Base-by-base conservation (phyloP, 2,888 invertebrate genomes). In the Tenthredo distinguenda region DNA sequence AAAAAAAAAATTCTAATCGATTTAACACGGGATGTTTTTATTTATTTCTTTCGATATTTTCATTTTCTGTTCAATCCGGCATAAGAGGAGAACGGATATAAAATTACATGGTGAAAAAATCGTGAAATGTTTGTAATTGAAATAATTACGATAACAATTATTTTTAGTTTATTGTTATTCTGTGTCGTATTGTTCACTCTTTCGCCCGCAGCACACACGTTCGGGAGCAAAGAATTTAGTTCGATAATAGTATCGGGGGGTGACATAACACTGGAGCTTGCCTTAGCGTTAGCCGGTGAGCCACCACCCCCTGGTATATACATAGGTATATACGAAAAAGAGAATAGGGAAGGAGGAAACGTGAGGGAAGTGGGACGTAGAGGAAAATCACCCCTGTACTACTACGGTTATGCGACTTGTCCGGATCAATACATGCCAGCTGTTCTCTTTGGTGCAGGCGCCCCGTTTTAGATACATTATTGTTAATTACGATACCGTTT, bases 401-500 rank as follows among this genome's bases (percentile, higher is more conserved):
- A 86, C 89, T 83, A 86, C 89, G 87, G 88, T 87, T 88, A 86
- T 87, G 65, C 47, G 68, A 68, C 55, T 68, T 87, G 84, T 88
- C 87, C 85, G 90, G 92, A 93, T 93, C 92, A 93, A 93, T 93
- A 93, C 92, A 90, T 91, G 91, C 91, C 92, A 91, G 92, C 92
- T 92, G 92, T 91, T 91, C 92, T 91, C 91, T 91, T 91, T 91
- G 91, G 90, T 43, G 58, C 58, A 81, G 62, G 81, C 58, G 10
- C 26, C 18, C 71, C 15, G 4, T 12, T 21, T 18, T 72, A 43
- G 18, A 37, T 72, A 62, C 81, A 81, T 62, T 62, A 62, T 81
- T 40, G 40, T 34, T 81, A 81, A 62, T 81, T 62, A 37, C 58
- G 21, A 58, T 58, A n/a, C 34, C 58, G n/a, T 21, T 15, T 77